These are phyloP conservation scores for Hystrix cristata DNA, from an alignment of 2,113 vertebrate species.

Conservation along the genomic window DNA sequence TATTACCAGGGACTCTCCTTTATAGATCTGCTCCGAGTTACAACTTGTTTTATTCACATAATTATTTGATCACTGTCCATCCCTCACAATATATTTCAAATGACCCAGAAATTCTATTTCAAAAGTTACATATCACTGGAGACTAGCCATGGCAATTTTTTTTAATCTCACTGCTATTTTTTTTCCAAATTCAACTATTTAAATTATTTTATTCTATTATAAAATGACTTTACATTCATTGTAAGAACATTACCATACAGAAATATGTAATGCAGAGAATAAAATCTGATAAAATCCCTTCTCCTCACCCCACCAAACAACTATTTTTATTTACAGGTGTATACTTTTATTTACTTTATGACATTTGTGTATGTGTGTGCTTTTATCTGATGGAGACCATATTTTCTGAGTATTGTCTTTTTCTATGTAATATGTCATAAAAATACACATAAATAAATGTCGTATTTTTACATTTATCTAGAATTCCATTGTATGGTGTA, in stretches of 20 bases:
- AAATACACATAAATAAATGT: neutral
- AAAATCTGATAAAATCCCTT: neutral
- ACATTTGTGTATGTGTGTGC: neutral
- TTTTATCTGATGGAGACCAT: neutral
- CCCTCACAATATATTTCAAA: neutral
- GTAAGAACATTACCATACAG: neutral
- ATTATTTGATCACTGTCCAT: neutral
- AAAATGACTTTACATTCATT: neutral
- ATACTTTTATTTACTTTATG: slow-evolving; percentile 15
- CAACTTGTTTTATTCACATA: neutral
- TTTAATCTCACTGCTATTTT: neutral
- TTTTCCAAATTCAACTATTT: neutral
- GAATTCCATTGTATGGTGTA: neutral
- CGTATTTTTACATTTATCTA: neutral
- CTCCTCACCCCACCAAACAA: neutral
- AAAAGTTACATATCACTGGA: neutral
- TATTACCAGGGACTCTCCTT: neutral
- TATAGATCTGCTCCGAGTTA: neutral
- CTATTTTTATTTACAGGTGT: neutral
- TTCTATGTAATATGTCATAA: neutral
- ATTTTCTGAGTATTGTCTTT: neutral
- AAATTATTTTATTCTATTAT: neutral
- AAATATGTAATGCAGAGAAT: neutral
- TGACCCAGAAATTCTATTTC: neutral
- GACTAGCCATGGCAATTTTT: neutral